Percentiles rank a stretch among this genome's conserved stretches.
phyloP scores from a whole-genome alignment of 1,140 invertebrate genomes.

The Euborellia annulipes region DNA sequence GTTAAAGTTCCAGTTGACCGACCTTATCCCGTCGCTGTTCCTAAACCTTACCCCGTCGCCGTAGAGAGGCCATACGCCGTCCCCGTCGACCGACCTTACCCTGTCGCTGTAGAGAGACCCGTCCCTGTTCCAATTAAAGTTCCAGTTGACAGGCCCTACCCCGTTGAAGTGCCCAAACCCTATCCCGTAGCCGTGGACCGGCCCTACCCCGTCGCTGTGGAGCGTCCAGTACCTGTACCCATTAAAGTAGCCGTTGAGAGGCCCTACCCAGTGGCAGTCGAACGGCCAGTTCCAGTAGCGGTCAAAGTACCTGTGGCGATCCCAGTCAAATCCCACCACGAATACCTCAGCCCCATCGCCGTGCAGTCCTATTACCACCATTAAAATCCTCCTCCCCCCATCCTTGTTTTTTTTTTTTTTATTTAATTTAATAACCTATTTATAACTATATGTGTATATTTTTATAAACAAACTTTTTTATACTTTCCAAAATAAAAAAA shows the following conservation, averaged over 20 bases:
- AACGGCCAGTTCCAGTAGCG: neutral
- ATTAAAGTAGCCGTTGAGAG: slow-evolving; percentile 25
- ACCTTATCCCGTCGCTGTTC: slow-evolving; percentile 13
- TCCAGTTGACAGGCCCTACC: slow-evolving; percentile 5
- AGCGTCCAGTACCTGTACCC: slow-evolving; percentile 4
- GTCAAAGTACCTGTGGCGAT: neutral
- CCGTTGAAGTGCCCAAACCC: slow-evolving; percentile 9
- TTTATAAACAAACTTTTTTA: no score
- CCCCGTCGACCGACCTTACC: slow-evolving; percentile 21
- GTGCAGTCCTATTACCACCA: no score
- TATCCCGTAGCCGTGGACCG: slow-evolving; percentile 5
- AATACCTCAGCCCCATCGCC: no score
- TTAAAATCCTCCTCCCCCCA: no score
- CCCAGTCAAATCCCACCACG: neutral
- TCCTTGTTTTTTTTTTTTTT: no score
- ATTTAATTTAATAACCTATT: no score
- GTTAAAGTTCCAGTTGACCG: slow-evolving; percentile 44
- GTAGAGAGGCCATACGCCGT: slow-evolving; percentile 21
- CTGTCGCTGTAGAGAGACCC: slow-evolving; percentile 23
- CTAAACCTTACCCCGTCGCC: slow-evolving; percentile 11
- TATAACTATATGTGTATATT: no score
- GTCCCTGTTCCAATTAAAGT: slow-evolving; percentile 15
- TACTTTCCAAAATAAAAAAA: no score
- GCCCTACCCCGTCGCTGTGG: slow-evolving; percentile 28
- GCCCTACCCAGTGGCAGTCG: slow-evolving; percentile 2